Percentiles rank a stretch among this genome's conserved stretches.
Evolutionary conservation across 2,113 vertebrate genomes (phyloP).

Genomic region (Vicugna pacos): DNA sequence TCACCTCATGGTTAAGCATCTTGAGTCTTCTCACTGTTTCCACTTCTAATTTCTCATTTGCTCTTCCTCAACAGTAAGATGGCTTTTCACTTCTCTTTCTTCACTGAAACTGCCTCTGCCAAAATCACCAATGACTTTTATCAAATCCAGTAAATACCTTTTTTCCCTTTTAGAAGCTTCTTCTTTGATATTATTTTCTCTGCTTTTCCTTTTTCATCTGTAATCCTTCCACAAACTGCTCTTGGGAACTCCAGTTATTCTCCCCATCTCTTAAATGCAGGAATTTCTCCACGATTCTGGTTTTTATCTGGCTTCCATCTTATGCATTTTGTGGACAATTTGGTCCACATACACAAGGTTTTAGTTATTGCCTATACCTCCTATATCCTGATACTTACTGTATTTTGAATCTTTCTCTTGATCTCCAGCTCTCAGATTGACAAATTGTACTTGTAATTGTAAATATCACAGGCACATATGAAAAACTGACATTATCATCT

Average conservation of each 20-base stretch:
- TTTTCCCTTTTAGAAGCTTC: neutral
- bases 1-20: neutral
- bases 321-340: neutral
- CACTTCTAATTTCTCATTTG: neutral
- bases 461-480: neutral
- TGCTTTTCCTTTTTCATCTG: neutral
- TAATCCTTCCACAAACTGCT: neutral
- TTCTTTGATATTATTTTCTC: conserved; percentile 49
- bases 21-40: neutral
- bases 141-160: neutral
- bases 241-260: neutral
- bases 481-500: neutral
- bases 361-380: neutral
- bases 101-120: neutral
- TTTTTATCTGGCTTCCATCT: conserved; percentile 12
- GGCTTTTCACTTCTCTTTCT: neutral
- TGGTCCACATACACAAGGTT: neutral
- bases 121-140: neutral
- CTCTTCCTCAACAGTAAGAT: neutral
- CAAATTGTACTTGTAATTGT: neutral
- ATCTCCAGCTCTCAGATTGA: neutral
- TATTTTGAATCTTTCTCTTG: neutral
- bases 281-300: neutral
- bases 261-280: neutral
- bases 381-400: neutral